phyloP scores from a whole-genome alignment of 37 sponge, comb jelly and placozoan genomes.

The Lycopodina hypogea region DNA sequence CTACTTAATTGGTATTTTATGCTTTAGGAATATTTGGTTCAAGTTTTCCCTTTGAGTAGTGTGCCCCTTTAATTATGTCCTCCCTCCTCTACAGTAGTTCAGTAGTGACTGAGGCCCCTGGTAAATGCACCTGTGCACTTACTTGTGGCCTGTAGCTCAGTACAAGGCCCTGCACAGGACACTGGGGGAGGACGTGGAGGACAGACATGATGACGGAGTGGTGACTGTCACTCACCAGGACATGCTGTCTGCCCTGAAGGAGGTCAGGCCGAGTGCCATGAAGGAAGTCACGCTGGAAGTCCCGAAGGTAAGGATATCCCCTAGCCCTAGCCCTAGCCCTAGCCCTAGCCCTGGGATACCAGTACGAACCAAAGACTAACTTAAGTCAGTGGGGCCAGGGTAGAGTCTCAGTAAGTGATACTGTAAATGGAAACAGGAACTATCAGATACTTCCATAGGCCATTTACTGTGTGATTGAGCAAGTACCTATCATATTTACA shows the following conservation, averaged over 20 bases:
- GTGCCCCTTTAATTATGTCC: too few species aligned
- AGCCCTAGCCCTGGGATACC: too few species aligned
- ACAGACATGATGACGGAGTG: slow-evolving; percentile 9
- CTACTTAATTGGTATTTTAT: too few species aligned
- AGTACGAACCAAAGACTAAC: too few species aligned
- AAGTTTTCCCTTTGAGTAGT: too few species aligned
- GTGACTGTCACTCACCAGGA: slow-evolving; percentile 31
- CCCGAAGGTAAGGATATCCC: slow-evolving; percentile 62
- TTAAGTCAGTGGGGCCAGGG: too few species aligned
- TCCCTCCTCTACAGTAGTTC: too few species aligned
- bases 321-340: background rate
- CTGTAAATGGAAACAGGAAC: background rate
- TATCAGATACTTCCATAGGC: background rate
- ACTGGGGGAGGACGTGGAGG: background rate
- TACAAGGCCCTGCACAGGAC: slow-evolving; percentile 33
- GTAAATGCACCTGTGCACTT: background rate
- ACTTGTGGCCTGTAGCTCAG: slow-evolving; percentile 52
- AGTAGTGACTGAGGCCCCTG: background rate
- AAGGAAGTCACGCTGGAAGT: slow-evolving; percentile 89
- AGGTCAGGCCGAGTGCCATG: slow-evolving; percentile 91
- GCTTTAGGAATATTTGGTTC: too few species aligned
- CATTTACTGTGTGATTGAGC: too few species aligned
- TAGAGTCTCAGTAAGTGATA: background rate
- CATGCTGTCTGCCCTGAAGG: slow-evolving; percentile 54
- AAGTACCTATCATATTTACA: too few species aligned